These are phyloP conservation scores for Chelonus insularis DNA, from an alignment of 1,140 invertebrate genomes.

Conservation along the genomic window DNA sequence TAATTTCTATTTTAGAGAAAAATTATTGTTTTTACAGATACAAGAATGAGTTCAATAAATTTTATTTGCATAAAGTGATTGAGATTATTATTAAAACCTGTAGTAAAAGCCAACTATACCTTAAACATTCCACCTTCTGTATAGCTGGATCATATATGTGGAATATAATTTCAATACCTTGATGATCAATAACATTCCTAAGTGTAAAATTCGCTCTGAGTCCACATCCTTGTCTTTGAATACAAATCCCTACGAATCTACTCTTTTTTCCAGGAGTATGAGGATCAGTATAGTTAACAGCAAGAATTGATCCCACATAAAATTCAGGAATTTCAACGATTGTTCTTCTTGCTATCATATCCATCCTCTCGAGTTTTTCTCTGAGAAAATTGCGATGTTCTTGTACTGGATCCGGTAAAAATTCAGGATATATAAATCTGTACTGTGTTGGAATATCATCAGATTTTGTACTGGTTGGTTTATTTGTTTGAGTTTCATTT, in stretches of 20 bases:
- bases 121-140: constrained; percentile 75
- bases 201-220: constrained; percentile 83
- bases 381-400: constrained; percentile 76
- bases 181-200: constrained; percentile 90
- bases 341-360: constrained; percentile 87
- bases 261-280: constrained; percentile 84
- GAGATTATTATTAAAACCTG: too few species aligned
- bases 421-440: constrained; percentile 90
- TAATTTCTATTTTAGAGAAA: too few species aligned
- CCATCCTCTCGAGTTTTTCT: constrained; percentile 88
- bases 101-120: too few species aligned
- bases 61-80: too few species aligned
- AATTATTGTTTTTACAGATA: too few species aligned
- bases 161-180: constrained; percentile 87
- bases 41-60: too few species aligned
- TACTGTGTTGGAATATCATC: constrained; percentile 55
- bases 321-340: constrained; percentile 94
- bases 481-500: constrained; percentile 25
- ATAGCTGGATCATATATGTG: constrained; percentile 94
- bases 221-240: constrained; percentile 78
- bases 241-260: constrained; percentile 97
- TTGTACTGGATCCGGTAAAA: constrained; percentile 84
- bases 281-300: constrained; percentile 87
- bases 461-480: background rate
- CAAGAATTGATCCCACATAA: constrained; percentile 93